A percentile compares a stretch with the other conserved stretches of the same genome.
Conservation (phyloP, 2,113 vertebrate species). For the Irena cyanogastra region DNA sequence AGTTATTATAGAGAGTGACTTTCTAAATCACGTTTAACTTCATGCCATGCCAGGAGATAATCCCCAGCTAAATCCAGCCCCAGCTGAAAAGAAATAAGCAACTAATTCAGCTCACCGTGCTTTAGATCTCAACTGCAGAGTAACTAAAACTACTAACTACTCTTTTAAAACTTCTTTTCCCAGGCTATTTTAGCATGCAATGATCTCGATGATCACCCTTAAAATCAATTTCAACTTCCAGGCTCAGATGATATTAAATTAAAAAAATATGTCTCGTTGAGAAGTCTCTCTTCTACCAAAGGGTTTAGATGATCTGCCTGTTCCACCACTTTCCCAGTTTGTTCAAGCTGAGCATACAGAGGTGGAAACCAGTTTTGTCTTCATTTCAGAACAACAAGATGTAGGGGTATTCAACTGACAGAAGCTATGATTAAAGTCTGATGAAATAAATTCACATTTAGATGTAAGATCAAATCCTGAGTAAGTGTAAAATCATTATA, state of each 20-base stretch:
- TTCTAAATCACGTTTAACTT: conserved; percentile 24
- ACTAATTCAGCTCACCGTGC: background rate
- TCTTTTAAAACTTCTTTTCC: background rate
- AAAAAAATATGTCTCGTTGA: background rate
- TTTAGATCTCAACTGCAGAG: background rate
- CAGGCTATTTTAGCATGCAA: background rate
- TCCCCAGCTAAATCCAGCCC: background rate
- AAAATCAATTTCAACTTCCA: background rate
- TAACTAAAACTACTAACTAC: background rate
- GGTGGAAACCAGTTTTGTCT: background rate
- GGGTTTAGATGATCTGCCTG: background rate
- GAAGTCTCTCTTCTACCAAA: background rate
- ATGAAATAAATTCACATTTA: conserved; percentile 5
- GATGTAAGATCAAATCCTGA: background rate
- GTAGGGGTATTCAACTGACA: background rate
- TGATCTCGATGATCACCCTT: background rate
- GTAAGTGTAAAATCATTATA: background rate
- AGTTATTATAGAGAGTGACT: background rate
- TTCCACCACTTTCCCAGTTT: background rate
- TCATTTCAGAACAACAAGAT: background rate
- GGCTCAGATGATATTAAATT: background rate
- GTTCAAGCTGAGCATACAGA: background rate
- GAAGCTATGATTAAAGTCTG: background rate
- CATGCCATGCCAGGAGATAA: conserved; percentile 6
- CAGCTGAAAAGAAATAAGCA: background rate